Conservation (phyloP, 2,113 vertebrate genomes). For the Hemiprocne comata region DNA sequence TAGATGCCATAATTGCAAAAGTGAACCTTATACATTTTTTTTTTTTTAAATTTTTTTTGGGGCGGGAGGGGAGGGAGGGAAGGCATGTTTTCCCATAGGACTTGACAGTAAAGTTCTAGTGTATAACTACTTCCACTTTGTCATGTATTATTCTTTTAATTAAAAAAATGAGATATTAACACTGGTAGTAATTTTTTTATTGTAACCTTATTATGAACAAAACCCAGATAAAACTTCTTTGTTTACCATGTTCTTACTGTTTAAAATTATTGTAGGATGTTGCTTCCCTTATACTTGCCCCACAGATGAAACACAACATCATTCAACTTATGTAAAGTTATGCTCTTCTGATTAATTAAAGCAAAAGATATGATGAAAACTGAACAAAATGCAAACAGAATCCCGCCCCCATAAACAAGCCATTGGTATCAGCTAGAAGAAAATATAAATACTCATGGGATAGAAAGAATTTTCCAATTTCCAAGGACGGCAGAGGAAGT, state of each 20-base stretch:
- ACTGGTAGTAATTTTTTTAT: not conserved
- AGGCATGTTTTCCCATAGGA: not conserved
- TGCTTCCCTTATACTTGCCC: not conserved
- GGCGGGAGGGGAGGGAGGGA: too few relatives aligned
- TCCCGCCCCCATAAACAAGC: not conserved
- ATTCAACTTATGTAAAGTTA: not conserved
- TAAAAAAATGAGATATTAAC: not conserved
- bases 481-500: not conserved
- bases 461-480: constrained; percentile 31
- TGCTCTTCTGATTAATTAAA: not conserved
- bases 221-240: not conserved
- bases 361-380: not conserved
- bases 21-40: constrained; percentile 19
- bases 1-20: constrained; percentile 53
- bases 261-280: not conserved
- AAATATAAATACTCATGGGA: constrained; percentile 27
- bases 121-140: not conserved
- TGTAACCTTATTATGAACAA: not conserved
- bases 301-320: not conserved
- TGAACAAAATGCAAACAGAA: not conserved
- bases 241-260: not conserved
- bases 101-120: not conserved
- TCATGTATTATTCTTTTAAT: not conserved
- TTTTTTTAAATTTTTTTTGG: too few relatives aligned
- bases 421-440: not conserved